Evolutionary conservation across 92 coral and sea anemone species (phyloP), one percentile per base, ranked within the genome.

Genomic region (Epizoanthus fatuus): DNA sequence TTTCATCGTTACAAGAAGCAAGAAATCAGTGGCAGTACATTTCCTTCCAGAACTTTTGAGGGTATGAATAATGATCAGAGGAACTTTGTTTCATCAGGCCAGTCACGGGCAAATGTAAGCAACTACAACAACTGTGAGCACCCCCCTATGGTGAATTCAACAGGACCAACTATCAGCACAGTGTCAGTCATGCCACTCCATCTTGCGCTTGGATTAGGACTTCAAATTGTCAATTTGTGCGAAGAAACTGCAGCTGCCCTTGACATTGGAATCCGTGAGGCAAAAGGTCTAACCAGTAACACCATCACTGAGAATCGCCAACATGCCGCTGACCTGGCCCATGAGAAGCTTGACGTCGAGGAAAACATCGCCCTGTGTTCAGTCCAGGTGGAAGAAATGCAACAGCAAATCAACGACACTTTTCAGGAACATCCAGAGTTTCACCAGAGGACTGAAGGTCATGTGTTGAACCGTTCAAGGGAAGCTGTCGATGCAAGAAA

Each of bases 61-160:
- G 56, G 80, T 4, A 74, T 74, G 80, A 0, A 11, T 15, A 5
- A 4, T 51, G 65, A 74, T 51, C 80, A 53, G 37, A 56, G 22
- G 22, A 38, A 73, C 15, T 74, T 53, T 74, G 42, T 7, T 32
- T n/a, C 37, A 2, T 51, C 80, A 7, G 80, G 80, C 7, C 8
- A 52, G 38, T 12, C 58, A 53, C 19, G n/a, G 63, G 58, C 42
- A 74, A 74, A 74, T 13, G 42, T 74, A 6, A 74, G 47, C 1
- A 20, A 74, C 2, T 74, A 19, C 32, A 15, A 44, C 40, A 74
- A 74, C 64, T 74, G 80, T 53, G 45, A 74, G 15, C 63, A 74
- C n/a, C 60, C 80, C 47, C 29, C 64, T 11, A 74, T 53, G 80
- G 17, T 74, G 4, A 44, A 14, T 74, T 54, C 80, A 74, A 17